Evolutionary conservation across 2,888 invertebrate species (phyloP).

Genomic region (Portevinia maculata): DNA sequence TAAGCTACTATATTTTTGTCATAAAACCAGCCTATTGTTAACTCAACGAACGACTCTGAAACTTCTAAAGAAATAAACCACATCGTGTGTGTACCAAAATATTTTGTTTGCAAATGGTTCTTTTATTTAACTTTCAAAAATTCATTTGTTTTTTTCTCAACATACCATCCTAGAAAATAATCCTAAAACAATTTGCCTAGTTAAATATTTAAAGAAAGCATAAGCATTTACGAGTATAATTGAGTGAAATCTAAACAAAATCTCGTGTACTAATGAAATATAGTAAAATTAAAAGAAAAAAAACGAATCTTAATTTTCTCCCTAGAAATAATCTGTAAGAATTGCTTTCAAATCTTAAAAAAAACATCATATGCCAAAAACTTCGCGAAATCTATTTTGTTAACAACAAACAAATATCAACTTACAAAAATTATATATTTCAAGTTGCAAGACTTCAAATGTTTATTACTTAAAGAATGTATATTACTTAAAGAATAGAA

Average conservation of each 20-base stretch:
- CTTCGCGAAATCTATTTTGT: constrained; percentile 49
- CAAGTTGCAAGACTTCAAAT: constrained; percentile 41
- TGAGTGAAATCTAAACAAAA: constrained; percentile 29
- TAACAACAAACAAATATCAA: constrained; percentile 20
- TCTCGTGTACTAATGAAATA: constrained; percentile 48
- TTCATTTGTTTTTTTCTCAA: constrained; percentile 4
- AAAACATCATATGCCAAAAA: constrained; percentile 65
- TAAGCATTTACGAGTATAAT: constrained; percentile 26
- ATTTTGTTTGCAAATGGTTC: not conserved
- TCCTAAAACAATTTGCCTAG: constrained; percentile 60
- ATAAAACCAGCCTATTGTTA: no score
- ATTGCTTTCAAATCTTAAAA: constrained; percentile 42
- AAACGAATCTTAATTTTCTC: constrained; percentile 47
- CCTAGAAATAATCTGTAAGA: constrained; percentile 36
- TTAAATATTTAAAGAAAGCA: constrained; percentile 36
- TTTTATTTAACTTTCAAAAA: not conserved
- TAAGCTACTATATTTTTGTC: no score
- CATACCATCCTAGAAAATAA: constrained; percentile 33
- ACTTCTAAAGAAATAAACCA: not conserved
- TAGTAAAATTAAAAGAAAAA: constrained; percentile 31
- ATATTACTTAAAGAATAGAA: constrained; percentile 56
- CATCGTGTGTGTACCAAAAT: not conserved
- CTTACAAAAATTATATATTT: constrained; percentile 31
- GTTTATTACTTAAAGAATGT: constrained; percentile 61
- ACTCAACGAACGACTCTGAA: no score